Evolutionary conservation across 2,797 vertebrate species (phyloP).

Genomic region (Melopsittacus undulatus): DNA sequence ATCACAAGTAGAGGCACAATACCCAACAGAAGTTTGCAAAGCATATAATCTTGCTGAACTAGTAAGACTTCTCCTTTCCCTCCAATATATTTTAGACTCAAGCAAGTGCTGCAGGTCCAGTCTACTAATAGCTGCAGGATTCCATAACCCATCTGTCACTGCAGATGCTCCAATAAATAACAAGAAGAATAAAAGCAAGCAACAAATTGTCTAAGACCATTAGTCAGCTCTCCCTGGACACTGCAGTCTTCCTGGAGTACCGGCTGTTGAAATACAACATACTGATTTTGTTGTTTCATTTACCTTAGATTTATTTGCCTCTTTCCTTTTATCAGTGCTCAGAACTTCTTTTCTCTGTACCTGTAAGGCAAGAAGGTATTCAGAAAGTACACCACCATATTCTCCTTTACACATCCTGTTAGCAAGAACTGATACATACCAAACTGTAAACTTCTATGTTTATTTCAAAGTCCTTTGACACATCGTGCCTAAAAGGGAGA

Average conservation of each 20-base stretch:
- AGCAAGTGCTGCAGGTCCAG: not conserved
- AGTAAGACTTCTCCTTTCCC: not conserved
- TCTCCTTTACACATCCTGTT: not conserved
- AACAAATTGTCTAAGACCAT: not conserved
- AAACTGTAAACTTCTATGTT: constrained; percentile 90
- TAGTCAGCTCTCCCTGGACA: not conserved
- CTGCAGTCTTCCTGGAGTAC: not conserved
- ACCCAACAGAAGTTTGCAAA: not conserved
- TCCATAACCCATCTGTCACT: constrained; percentile 5
- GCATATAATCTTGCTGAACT: not conserved
- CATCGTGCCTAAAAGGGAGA: constrained; percentile 81
- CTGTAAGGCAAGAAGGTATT: constrained; percentile 68
- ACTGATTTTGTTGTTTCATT: not conserved
- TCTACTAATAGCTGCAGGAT: not conserved
- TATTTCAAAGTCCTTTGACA: constrained; percentile 91
- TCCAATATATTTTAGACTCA: not conserved
- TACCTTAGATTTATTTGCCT: constrained; percentile 92
- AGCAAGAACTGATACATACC: constrained; percentile 79
- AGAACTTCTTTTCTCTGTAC: constrained; percentile 86
- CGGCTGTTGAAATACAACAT: not conserved
- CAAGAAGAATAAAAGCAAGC: not conserved
- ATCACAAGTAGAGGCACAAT: not conserved
- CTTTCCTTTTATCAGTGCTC: constrained; percentile 89
- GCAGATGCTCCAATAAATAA: not conserved
- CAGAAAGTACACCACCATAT: not conserved